Evolutionary conservation across 2,797 vertebrate genomes (phyloP).

Genomic region (Micropoecilia bifurca): DNA sequence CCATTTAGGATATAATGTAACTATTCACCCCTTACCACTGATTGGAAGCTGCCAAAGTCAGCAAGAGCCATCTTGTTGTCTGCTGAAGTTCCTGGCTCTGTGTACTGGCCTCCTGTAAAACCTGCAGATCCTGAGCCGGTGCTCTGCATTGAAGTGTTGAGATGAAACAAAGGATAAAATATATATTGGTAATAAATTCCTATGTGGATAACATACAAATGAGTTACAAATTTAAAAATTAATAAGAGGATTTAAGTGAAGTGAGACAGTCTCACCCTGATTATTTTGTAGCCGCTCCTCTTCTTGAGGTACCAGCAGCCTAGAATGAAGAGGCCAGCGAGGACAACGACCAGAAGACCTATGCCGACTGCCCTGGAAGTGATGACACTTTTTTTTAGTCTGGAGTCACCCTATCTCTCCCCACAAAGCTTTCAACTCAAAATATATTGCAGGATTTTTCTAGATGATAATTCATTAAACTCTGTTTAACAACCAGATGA

Average conservation of each 20-base stretch:
- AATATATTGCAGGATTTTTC: too few species aligned
- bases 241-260: background rate
- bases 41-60: conserved; percentile 81
- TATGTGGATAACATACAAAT: background rate
- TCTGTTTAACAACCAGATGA: background rate
- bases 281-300: conserved; percentile 88
- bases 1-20: background rate
- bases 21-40: conserved; percentile 78
- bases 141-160: conserved; percentile 49
- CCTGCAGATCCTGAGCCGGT: conserved; percentile 61
- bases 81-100: conserved; percentile 71
- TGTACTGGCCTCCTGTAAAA: conserved; percentile 70
- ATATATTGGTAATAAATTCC: background rate
- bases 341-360: conserved; percentile 86
- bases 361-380: conserved; percentile 88
- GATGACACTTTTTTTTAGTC: background rate
- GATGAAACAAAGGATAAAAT: background rate
- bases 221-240: background rate
- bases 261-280: conserved; percentile 79
- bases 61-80: conserved; percentile 85
- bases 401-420: background rate
- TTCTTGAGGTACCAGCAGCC: conserved; percentile 93
- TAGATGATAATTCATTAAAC: background rate
- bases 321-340: conserved; percentile 86
- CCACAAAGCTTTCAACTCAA: background rate